Evolutionary conservation across 2,113 vertebrate species (phyloP), one percentile per base, ranked within the genome.

Genomic region (Alexandromys fortis): DNA sequence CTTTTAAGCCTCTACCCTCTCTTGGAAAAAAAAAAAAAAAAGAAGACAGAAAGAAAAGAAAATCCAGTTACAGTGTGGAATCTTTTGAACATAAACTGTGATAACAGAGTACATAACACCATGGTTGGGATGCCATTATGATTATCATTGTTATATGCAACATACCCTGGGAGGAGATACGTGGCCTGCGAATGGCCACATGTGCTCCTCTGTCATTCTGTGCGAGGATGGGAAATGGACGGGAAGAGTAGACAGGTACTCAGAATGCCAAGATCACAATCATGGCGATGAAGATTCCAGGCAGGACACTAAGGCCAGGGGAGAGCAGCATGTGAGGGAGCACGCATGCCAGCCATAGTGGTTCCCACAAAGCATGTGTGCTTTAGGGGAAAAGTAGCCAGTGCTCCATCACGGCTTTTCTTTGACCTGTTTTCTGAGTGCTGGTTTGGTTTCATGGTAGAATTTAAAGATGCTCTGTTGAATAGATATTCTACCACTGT

Each of bases 1-100:
- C 85, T 67, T 72, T 58, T 68, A 91, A 45, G 11, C 21, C 12
- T 83, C 58, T 26, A 47, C 33, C 35, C 12, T n/a, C 17, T 83
- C 21, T 1, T 83, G 35, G 73, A 12, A 49, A 92, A 28, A 45
- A 85, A 8, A 93, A 93, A 42, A 42, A 42, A 8, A 93, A 93
- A 42, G 3, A 42, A 47, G 52, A 55, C 52, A 85, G 55, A 58
- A 21, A 47, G 67, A 92, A 92, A 94, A 83, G 73, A 87, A 93
- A 82, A 63, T 38, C 7, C 22, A 47, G 35, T 55, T 79, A 30
- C 76, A 42, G 70, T 47, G 12, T 70, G 19, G 49, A 30, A 28
- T 82, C 49, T 70, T 88, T 87, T 93, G 81, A 92, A 33, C n/a
- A 35, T 76, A 42, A 91, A 67, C 92, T 78, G 42, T 87, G 63